Percentiles rank a stretch among this genome's conserved stretches.
phyloP scores from a whole-genome alignment of 2,888 invertebrate genomes.

The Scaptomyza parva region DNA sequence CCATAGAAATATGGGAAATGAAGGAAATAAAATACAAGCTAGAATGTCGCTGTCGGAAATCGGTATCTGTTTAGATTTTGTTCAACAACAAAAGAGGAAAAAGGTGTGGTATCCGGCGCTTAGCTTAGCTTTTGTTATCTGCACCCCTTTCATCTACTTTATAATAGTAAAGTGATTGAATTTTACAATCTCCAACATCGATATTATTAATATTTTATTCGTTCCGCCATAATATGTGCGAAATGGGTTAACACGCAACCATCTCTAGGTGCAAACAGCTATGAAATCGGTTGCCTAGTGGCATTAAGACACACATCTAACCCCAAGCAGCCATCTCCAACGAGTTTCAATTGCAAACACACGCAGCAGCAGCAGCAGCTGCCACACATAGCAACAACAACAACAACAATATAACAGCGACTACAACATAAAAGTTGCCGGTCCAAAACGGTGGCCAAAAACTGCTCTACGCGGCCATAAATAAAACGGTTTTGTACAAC shows the following conservation, averaged over 20 bases:
- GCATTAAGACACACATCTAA: slow-evolving; percentile 53
- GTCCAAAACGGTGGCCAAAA: slow-evolving; percentile 62
- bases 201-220: background rate
- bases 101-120: background rate
- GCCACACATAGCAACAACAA: slow-evolving; percentile 31
- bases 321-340: slow-evolving; percentile 44
- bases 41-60: background rate
- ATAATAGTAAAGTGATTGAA: background rate
- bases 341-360: slow-evolving; percentile 53
- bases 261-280: slow-evolving; percentile 22
- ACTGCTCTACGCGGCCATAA: slow-evolving; percentile 57
- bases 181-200: background rate
- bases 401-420: slow-evolving; percentile 10
- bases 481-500: slow-evolving; percentile 56
- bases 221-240: background rate
- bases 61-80: background rate
- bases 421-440: slow-evolving; percentile 51
- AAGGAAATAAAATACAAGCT: background rate
- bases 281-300: slow-evolving; percentile 52
- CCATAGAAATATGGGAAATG: background rate
- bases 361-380: too few relatives aligned
- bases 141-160: too few relatives aligned
- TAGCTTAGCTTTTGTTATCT: too few relatives aligned
- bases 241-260: slow-evolving; percentile 8
- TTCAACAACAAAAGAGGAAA: background rate